A percentile compares a stretch with the other conserved stretches of the same genome.
phyloP scores from a whole-genome alignment of 2,113 vertebrate genomes.

The Abramis brama region DNA sequence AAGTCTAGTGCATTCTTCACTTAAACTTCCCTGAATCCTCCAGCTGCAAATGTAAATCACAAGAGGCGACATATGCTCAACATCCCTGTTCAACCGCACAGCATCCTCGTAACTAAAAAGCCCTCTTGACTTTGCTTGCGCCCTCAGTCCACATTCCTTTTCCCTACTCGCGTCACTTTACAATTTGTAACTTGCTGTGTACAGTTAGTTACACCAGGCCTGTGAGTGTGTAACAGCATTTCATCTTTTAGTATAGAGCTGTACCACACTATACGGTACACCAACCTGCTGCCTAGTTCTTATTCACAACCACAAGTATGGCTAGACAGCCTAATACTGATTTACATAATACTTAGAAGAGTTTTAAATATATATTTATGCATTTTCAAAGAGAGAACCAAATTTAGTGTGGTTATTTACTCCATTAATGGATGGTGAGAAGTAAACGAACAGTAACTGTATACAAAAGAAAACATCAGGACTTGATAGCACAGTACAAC shows the following conservation, averaged over 20 bases:
- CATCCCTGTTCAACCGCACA: neutral
- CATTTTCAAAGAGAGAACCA: constrained; percentile 46
- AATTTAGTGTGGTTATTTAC: constrained; percentile 1
- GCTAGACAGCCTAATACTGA: constrained; percentile 81
- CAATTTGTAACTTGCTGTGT: neutral
- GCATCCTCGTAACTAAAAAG: neutral
- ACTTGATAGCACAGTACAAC: constrained; percentile 46
- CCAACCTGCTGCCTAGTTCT: constrained; percentile 43
- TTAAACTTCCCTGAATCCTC: constrained; percentile 6
- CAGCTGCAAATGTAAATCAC: neutral
- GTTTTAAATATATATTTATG: constrained; percentile 68
- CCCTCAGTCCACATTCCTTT: constrained; percentile 31
- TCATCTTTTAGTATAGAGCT: neutral
- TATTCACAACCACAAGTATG: constrained; percentile 62
- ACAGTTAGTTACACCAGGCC: constrained; percentile 34
- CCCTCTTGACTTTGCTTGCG: constrained; percentile 1
- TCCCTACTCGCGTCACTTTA: neutral
- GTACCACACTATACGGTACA: constrained; percentile 50
- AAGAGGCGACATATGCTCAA: neutral
- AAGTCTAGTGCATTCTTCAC: neutral
- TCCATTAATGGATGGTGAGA: neutral
- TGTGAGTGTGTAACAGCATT: constrained; percentile 34
- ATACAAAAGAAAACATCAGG: constrained; percentile 19
- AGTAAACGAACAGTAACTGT: constrained; percentile 7
- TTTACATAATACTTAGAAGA: constrained; percentile 79